phyloP scores from a whole-genome alignment of 1,140 invertebrate genomes.

The Bathynomus jamesi region DNA sequence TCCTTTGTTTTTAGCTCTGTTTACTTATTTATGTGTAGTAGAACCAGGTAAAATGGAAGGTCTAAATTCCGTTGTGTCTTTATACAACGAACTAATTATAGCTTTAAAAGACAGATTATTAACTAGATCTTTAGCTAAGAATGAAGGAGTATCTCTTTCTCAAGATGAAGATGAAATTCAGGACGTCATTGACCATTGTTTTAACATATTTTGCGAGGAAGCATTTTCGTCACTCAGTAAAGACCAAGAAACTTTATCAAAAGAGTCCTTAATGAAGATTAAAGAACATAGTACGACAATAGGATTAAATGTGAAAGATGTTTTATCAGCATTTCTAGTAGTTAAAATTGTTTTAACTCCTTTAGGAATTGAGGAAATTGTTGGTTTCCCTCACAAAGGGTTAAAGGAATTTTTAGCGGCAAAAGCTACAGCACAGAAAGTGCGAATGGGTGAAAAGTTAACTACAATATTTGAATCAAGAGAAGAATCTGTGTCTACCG shows the following conservation, averaged over 20 bases:
- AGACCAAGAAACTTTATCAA: not conserved
- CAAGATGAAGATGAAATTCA: not conserved
- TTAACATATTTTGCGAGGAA: not conserved
- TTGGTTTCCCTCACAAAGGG: not conserved
- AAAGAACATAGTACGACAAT: not conserved
- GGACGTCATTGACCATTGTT: not conserved
- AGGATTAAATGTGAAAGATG: not conserved
- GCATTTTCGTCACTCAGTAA: not conserved
- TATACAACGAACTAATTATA: not conserved
- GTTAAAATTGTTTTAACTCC: not conserved
- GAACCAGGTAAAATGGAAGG: not conserved
- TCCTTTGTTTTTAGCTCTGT: not conserved
- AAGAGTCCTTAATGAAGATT: not conserved
- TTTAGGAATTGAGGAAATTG: not conserved
- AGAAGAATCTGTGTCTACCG: too few species aligned
- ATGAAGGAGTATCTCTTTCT: not conserved
- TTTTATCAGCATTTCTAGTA: not conserved
- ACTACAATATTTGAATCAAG: too few species aligned
- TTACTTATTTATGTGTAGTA: not conserved
- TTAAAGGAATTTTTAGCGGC: not conserved
- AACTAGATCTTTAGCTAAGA: not conserved
- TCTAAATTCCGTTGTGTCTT: not conserved
- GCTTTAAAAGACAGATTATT: not conserved
- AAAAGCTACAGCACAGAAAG: not conserved
- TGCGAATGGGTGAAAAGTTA: too few species aligned